Evolutionary conservation across 2,888 invertebrate genomes (phyloP).

Genomic region (Beris chalybata): DNA sequence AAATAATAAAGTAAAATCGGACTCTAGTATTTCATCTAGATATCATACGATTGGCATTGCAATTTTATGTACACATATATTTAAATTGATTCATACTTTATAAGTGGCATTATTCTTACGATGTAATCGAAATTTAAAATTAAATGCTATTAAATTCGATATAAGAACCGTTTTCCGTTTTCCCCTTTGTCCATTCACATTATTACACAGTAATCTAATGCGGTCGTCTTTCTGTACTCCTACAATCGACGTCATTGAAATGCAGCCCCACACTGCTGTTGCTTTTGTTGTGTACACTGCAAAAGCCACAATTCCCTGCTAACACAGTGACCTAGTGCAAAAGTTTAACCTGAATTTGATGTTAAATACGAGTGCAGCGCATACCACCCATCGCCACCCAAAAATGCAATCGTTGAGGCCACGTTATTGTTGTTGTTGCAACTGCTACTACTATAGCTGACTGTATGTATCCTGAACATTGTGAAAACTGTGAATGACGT

Average conservation of each 20-base stretch:
- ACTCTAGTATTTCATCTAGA: no score
- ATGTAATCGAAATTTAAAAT: no score
- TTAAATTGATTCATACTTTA: no score
- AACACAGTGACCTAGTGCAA: conserved; percentile 54
- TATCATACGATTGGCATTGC: no score
- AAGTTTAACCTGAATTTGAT: conserved; percentile 38
- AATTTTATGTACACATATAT: no score
- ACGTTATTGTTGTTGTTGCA: conserved; percentile 6
- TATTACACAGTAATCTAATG: conserved; percentile 1
- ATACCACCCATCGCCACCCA: conserved; percentile 2
- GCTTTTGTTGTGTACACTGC: conserved; percentile 11
- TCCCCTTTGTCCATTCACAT: no score
- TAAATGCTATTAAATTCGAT: no score
- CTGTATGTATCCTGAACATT: no score
- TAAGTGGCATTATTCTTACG: no score
- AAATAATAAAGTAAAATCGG: no score
- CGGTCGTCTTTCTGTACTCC: conserved; percentile 15
- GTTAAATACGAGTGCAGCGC: conserved; percentile 2
- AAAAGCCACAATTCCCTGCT: conserved; percentile 43
- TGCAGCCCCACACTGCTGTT: conserved; percentile 5
- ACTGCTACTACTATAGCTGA: no score
- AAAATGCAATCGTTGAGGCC: neutral
- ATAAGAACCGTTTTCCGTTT: no score
- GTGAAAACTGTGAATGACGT: conserved; percentile 35
- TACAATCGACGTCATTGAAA: conserved; percentile 27